A percentile compares a stretch with the other conserved stretches of the same genome.
These are phyloP conservation scores for Epinotia ramella DNA, from an alignment of 2,888 invertebrate species.

Conservation along the genomic window DNA sequence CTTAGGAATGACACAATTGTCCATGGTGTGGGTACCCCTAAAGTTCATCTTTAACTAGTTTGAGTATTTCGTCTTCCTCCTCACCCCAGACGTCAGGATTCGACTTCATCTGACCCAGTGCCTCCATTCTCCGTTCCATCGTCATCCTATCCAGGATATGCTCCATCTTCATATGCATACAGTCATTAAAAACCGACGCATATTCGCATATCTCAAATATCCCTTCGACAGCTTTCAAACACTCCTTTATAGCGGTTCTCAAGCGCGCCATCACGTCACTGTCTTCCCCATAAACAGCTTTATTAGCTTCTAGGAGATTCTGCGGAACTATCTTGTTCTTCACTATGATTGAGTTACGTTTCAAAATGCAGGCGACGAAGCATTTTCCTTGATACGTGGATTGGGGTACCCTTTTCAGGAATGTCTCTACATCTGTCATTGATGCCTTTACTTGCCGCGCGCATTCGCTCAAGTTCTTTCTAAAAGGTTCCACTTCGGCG, in stretches of 20 bases:
- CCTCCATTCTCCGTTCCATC: conserved; percentile 77
- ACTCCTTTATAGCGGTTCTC: conserved; percentile 67
- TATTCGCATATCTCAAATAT: conserved; percentile 80
- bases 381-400: conserved; percentile 73
- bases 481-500: conserved; percentile 72
- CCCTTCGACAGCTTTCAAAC: conserved; percentile 60
- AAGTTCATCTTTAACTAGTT: conserved; percentile 75
- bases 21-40: conserved; percentile 46
- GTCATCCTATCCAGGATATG: conserved; percentile 75
- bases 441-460: conserved; percentile 75
- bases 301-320: conserved; percentile 69
- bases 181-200: conserved; percentile 78
- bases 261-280: conserved; percentile 71
- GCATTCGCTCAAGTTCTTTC: conserved; percentile 75
- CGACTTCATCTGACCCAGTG: conserved; percentile 71
- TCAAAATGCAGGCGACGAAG: conserved; percentile 78
- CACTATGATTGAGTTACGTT: conserved; percentile 70
- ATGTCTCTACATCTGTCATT: conserved; percentile 71
- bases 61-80: conserved; percentile 72
- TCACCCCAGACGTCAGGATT: conserved; percentile 72
- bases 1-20: no score
- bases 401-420: conserved; percentile 74
- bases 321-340: conserved; percentile 68
- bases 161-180: conserved; percentile 82
- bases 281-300: conserved; percentile 71